These are phyloP conservation scores for Blastomussa wellsi DNA, from an alignment of 92 coral and sea anemone genomes.

Conservation along the genomic window DNA sequence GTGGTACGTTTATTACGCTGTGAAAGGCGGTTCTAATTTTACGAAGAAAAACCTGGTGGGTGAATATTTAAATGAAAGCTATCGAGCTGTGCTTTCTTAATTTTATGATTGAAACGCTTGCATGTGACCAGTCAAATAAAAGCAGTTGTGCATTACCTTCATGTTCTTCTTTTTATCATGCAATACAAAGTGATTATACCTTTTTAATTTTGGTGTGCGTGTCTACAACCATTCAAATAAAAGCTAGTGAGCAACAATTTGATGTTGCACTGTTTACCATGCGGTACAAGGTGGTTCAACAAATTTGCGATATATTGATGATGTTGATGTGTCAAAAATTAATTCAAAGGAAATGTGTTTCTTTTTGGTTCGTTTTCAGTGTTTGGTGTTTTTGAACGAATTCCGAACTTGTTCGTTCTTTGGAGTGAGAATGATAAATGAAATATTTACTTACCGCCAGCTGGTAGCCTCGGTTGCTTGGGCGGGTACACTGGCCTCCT, in stretches of 20 bases:
- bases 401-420: background rate
- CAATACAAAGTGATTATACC: no score
- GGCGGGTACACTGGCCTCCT: conserved; percentile 20
- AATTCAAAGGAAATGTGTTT: no score
- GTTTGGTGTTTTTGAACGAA: background rate
- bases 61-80: background rate
- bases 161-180: no score
- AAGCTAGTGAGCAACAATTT: background rate
- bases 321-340: no score
- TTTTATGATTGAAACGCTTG: no score
- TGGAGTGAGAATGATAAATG: background rate
- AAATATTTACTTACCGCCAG: conserved; percentile 21
- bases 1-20: background rate
- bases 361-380: background rate
- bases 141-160: no score
- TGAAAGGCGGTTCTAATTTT: background rate
- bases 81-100: no score
- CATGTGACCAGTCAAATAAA: no score
- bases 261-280: background rate
- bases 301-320: no score
- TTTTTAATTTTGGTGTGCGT: no score
- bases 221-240: background rate
- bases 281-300: background rate
- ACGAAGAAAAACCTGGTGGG: background rate
- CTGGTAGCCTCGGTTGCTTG: conserved; percentile 21